These are phyloP conservation scores for Anabacerthia variegaticeps DNA, from an alignment of 2,797 vertebrate genomes.

Conservation along the genomic window DNA sequence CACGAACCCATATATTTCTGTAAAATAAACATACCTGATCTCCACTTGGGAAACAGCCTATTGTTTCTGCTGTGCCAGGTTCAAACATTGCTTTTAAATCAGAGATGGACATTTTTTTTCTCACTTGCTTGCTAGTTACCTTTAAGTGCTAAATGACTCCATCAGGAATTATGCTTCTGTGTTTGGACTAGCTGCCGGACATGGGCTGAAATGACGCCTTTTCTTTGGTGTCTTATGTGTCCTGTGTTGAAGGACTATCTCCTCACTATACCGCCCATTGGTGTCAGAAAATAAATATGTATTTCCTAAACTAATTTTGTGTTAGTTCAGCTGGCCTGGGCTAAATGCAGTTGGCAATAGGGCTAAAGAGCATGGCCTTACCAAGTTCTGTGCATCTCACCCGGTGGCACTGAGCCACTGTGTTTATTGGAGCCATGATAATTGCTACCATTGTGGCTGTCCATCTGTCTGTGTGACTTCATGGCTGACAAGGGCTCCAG, in stretches of 20 bases:
- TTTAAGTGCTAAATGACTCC: slow-evolving; percentile 18
- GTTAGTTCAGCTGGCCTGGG: not conserved
- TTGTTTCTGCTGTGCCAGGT: slow-evolving; percentile 39
- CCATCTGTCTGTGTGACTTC: not conserved
- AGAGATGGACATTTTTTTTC: not conserved
- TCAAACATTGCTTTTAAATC: slow-evolving; percentile 53
- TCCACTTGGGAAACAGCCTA: slow-evolving; percentile 32
- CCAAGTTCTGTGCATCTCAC: not conserved
- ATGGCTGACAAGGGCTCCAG: not conserved
- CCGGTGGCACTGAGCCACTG: not conserved
- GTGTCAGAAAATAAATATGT: not conserved
- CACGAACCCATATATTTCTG: slow-evolving; percentile 45
- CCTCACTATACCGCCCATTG: not conserved
- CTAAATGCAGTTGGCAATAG: not conserved
- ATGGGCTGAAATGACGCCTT: not conserved
- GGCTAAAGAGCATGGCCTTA: not conserved
- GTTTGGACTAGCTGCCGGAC: slow-evolving; percentile 12
- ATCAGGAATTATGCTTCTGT: not conserved
- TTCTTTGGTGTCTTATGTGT: not conserved
- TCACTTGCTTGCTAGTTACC: slow-evolving; percentile 3
- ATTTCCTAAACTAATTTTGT: not conserved
- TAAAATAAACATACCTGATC: slow-evolving; percentile 51
- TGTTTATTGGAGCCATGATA: not conserved
- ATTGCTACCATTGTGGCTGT: not conserved
- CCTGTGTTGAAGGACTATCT: not conserved